Evolutionary conservation across 2,888 invertebrate genomes (phyloP), one percentile per base, ranked within the genome.

Genomic region (Eupeodes latifasciatus): DNA sequence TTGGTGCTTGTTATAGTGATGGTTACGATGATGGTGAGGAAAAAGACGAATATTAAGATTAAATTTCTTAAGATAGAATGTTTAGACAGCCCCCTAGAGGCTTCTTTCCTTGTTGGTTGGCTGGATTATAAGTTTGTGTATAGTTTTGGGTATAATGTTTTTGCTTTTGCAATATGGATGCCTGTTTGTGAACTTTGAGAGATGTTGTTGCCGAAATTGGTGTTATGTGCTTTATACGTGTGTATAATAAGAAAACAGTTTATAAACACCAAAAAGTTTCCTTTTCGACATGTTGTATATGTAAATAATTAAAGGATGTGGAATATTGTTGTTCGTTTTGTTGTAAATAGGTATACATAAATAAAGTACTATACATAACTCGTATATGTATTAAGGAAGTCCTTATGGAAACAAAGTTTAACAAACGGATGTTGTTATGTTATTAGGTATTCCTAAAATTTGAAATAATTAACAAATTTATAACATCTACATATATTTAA

Each of bases 401-500:
- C 55, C 71, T 71, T 71, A 10, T 71, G 71, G 55, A 19, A 53
- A 53, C 11, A 11, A 55, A 44, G 40, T 64, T 19, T 2, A 69
- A 53, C 11, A 36, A 53, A 53, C 10, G 59, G 72, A 72, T 59
- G 44, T 72, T 47, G 47, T 55, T 71, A 10, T 40, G 53, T 59
- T 57, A 59, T 59, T 47, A 72, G 69, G 59, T 72, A 57, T 72
- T 72, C 71, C 7, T 47, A 10, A 57, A 19, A 55, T 27, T 55
- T 72, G 47, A 72, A 72, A 59, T 72, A 72, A 72, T 72, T 72
- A 72, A 72, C 59, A 72, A 72, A 72, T 57, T 72, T 72, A 72
- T 72, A 40, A 7, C 40, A 5, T 40, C 6, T 9, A 40, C 40
- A 40, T 40, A 40, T 5, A 66, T 66, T 49, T 47, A n/a, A 11